Conservation (phyloP, 2,113 vertebrate genomes). For the Chionomys nivalis region DNA sequence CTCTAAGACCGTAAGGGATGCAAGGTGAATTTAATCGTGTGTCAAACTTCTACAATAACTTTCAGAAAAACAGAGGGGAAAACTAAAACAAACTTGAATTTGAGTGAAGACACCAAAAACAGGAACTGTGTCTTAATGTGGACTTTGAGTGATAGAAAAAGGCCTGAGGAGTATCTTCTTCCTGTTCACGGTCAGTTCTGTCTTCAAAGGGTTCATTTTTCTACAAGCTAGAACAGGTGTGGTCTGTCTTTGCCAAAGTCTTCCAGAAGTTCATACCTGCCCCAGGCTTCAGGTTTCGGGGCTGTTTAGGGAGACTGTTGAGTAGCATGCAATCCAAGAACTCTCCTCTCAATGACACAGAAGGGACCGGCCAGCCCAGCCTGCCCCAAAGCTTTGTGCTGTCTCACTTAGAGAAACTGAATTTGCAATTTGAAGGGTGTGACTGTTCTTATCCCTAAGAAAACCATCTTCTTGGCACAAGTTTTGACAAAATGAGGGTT, state of each 20-base stretch:
- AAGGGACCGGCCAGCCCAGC: neutral
- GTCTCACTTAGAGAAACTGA: neutral
- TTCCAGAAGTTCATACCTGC: constrained; percentile 71
- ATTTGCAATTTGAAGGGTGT: neutral
- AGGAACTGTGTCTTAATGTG: neutral
- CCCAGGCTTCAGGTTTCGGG: constrained; percentile 58
- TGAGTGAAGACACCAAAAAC: neutral
- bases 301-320: constrained; percentile 33
- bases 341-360: neutral
- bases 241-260: constrained; percentile 65
- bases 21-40: neutral
- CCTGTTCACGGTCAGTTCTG: constrained; percentile 61
- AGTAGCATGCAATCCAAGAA: constrained; percentile 50
- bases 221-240: constrained; percentile 71
- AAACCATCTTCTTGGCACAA: constrained; percentile 16
- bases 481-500: neutral
- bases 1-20: neutral
- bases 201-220: constrained; percentile 64
- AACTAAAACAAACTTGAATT: neutral
- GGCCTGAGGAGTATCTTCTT: constrained; percentile 44
- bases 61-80: neutral
- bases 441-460: neutral
- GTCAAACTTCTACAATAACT: neutral
- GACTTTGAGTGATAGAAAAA: neutral
- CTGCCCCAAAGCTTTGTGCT: constrained; percentile 34